phyloP scores from a whole-genome alignment of 2,113 vertebrate genomes.

The Capra hircus region DNA sequence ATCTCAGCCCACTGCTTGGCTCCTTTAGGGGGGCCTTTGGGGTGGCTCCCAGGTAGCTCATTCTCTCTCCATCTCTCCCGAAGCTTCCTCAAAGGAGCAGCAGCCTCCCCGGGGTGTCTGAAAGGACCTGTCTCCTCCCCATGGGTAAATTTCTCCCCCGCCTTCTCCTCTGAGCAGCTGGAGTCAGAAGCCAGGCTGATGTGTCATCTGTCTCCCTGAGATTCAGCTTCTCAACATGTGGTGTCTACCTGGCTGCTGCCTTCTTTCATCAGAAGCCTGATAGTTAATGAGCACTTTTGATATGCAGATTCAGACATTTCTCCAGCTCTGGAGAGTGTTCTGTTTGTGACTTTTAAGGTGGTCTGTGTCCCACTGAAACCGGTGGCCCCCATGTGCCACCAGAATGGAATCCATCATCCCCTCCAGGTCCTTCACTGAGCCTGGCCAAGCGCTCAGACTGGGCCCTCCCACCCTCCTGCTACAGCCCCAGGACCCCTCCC shows the following conservation, averaged over 20 bases:
- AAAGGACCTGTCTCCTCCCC: neutral
- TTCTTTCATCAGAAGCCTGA: rapidly evolving
- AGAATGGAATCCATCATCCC: too few relatives aligned
- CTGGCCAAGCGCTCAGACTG: rapidly evolving
- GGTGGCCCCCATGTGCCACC: rapidly evolving
- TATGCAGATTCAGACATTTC: neutral
- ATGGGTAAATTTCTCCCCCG: neutral
- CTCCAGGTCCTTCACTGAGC: rapidly evolving
- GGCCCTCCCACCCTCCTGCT: too few relatives aligned
- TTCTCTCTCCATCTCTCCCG: too few relatives aligned
- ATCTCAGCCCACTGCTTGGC: neutral
- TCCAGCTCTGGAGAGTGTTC: neutral
- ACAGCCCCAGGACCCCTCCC: rapidly evolving
- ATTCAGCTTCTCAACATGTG: rapidly evolving
- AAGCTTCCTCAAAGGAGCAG: neutral
- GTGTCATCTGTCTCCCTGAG: neutral
- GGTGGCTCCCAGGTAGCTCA: rapidly evolving
- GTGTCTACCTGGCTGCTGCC: rapidly evolving
- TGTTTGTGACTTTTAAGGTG: neutral
- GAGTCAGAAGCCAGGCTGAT: neutral
- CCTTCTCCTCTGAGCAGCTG: neutral
- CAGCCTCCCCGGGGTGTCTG: neutral
- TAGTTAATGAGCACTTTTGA: rapidly evolving
- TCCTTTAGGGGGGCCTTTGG: neutral
- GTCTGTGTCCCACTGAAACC: neutral